phyloP scores from a whole-genome alignment of 2,888 invertebrate genomes.

The Hirtodrosophila duncani region DNA sequence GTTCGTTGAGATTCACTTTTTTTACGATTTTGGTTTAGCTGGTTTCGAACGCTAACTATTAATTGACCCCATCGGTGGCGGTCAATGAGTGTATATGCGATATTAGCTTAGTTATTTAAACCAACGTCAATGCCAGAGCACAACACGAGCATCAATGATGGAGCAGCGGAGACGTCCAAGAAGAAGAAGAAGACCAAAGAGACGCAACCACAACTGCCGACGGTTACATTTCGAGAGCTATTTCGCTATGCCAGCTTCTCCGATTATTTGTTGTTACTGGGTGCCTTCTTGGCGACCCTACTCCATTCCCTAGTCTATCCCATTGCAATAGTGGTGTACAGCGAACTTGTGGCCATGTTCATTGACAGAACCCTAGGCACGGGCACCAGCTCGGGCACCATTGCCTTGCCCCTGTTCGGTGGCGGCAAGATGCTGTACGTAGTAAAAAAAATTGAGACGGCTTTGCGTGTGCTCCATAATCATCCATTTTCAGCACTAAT shows the following conservation, averaged over 20 bases:
- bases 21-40: slow-evolving; percentile 21
- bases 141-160: slow-evolving; percentile 16
- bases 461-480: not conserved
- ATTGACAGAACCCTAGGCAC: slow-evolving; percentile 82
- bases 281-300: slow-evolving; percentile 80
- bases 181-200: slow-evolving; percentile 16
- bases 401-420: slow-evolving; percentile 81
- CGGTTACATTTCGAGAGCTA: slow-evolving; percentile 60
- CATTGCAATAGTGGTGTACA: slow-evolving; percentile 83
- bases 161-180: slow-evolving; percentile 1
- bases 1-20: slow-evolving; percentile 9
- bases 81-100: slow-evolving; percentile 49
- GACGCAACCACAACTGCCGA: slow-evolving; percentile 15
- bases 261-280: slow-evolving; percentile 80
- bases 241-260: slow-evolving; percentile 82
- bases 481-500: slow-evolving; percentile 77
- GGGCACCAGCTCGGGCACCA: slow-evolving; percentile 81
- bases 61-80: slow-evolving; percentile 59
- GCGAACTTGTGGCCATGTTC: slow-evolving; percentile 84
- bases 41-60: slow-evolving; percentile 39
- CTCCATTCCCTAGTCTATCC: slow-evolving; percentile 82
- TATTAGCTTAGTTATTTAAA: slow-evolving; percentile 13
- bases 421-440: slow-evolving; percentile 81
- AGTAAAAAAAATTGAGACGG: not conserved
- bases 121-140: slow-evolving; percentile 28